These are phyloP conservation scores for Choristoneura fumiferana DNA, from an alignment of 1,140 invertebrate genomes.

Conservation along the genomic window DNA sequence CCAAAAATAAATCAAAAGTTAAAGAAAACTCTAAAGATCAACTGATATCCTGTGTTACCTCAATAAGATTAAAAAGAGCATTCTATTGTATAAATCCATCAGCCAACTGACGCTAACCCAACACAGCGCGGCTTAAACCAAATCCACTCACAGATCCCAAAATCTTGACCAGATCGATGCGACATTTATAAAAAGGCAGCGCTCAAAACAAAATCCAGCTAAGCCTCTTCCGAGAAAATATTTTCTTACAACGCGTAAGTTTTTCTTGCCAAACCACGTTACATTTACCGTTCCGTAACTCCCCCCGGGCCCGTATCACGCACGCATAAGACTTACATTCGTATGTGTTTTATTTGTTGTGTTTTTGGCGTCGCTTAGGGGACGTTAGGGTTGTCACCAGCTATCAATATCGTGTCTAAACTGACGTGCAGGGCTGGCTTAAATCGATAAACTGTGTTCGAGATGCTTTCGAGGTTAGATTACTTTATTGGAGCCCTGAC, in stretches of 20 bases:
- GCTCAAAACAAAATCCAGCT: conserved; percentile 14
- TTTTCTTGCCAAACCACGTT: not conserved
- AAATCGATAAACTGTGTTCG: conserved; percentile 18
- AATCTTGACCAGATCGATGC: conserved; percentile 13
- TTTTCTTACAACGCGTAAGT: conserved; percentile 17
- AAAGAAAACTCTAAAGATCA: no score
- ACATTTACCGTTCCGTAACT: not conserved
- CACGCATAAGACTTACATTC: not conserved
- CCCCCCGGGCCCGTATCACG: not conserved
- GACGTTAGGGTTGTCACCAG: conserved; percentile 16
- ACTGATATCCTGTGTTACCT: no score
- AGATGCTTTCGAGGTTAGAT: conserved; percentile 2
- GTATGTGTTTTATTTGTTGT: not conserved
- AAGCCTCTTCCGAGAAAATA: conserved; percentile 11
- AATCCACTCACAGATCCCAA: conserved; percentile 10
- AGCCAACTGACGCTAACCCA: not conserved
- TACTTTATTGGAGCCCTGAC: conserved; percentile 10
- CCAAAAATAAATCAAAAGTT: no score
- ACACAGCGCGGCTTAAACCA: conserved; percentile 3
- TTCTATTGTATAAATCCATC: no score
- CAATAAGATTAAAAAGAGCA: no score
- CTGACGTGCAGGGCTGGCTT: conserved; percentile 10
- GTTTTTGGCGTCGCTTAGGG: not conserved
- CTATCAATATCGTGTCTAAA: conserved; percentile 16
- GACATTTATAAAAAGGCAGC: conserved; percentile 16